Conservation (phyloP, 2,113 vertebrate genomes). For the Pterocles orientalis region DNA sequence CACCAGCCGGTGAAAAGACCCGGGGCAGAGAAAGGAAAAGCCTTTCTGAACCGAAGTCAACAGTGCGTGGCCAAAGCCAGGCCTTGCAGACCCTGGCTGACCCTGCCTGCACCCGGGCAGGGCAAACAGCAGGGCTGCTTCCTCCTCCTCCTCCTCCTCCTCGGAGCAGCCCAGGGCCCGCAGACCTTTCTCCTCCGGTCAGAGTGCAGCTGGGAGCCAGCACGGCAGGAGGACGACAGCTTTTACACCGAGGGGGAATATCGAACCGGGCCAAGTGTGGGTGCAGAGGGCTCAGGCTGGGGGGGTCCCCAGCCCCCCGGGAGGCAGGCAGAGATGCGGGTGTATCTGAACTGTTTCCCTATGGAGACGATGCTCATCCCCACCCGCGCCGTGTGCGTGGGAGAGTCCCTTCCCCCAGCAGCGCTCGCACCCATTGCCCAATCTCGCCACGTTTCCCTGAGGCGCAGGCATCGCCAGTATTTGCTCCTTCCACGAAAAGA, state of each 20-base stretch:
- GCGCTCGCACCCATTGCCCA: constrained; percentile 55
- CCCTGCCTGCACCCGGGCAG: neutral
- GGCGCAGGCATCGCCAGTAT: constrained; percentile 8
- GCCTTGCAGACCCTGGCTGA: neutral
- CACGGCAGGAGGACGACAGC: neutral
- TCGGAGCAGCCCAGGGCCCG: neutral
- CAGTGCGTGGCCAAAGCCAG: neutral
- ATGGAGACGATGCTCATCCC: neutral
- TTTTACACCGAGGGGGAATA: neutral
- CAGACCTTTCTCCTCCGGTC: constrained; percentile 33
- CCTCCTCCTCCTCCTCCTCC: neutral
- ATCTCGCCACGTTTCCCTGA: constrained; percentile 34
- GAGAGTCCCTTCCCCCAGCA: constrained; percentile 46
- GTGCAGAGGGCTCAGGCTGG: neutral
- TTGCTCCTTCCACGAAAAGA: neutral
- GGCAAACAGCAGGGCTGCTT: neutral
- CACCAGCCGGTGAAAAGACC: accelerated
- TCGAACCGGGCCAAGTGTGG: neutral
- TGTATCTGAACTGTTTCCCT: neutral
- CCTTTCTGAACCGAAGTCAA: neutral
- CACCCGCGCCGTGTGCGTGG: constrained; percentile 2
- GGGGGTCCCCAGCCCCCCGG: neutral
- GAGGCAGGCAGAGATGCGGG: neutral
- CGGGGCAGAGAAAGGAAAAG: neutral
- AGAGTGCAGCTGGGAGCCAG: neutral